These are phyloP conservation scores for Ochotona princeps DNA, from an alignment of 2,113 vertebrate genomes.

Conservation along the genomic window DNA sequence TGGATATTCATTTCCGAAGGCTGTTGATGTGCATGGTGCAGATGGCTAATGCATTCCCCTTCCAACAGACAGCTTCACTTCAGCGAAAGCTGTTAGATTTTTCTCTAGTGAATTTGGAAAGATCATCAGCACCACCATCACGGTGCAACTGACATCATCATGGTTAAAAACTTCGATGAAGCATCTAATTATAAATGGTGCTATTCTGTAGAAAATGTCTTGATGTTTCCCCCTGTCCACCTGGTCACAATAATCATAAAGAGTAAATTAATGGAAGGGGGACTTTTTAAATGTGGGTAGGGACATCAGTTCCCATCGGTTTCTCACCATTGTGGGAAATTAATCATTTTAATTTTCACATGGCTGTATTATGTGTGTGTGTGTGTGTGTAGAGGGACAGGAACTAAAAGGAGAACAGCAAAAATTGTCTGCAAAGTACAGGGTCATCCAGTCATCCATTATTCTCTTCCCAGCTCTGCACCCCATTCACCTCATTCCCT, in stretches of 20 bases:
- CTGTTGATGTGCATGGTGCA: slow-evolving; percentile 53
- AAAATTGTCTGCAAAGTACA: neutral
- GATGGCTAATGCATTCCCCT: slow-evolving; percentile 66
- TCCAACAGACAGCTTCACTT: slow-evolving; percentile 50
- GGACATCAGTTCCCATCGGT: neutral
- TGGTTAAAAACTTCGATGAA: neutral
- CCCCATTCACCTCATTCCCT: too few relatives aligned
- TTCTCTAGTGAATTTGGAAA: slow-evolving; percentile 47
- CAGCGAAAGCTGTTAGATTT: slow-evolving; percentile 53
- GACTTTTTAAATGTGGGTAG: neutral
- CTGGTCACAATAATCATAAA: neutral
- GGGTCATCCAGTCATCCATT: neutral
- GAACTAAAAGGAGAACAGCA: neutral
- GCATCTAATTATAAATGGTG: slow-evolving; percentile 40
- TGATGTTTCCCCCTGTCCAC: neutral
- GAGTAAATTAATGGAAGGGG: neutral
- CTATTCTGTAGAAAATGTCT: neutral
- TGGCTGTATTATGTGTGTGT: too few relatives aligned
- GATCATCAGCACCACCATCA: neutral
- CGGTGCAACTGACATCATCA: neutral
- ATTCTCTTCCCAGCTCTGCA: too few relatives aligned
- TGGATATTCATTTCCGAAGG: slow-evolving; percentile 29
- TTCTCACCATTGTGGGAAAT: neutral
- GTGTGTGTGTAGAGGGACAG: neutral
- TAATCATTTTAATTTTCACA: neutral